Base-by-base conservation (phyloP, 2,888 invertebrate species). In the Sminthurinus aureus region DNA sequence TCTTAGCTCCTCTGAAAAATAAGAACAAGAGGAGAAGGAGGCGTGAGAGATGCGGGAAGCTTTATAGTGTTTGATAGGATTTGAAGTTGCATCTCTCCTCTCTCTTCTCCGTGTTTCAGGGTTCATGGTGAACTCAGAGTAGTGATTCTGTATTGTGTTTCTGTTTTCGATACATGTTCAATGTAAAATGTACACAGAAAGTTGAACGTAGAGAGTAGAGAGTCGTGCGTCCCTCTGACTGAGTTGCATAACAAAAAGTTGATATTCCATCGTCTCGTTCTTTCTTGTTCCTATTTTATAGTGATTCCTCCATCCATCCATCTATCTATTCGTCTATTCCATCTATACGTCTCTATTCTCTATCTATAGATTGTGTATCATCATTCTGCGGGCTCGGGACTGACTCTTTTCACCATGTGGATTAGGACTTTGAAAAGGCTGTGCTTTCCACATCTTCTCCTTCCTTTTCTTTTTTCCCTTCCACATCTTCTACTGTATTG, bases 361-460 rank as follows among this genome's bases (percentile, higher is more conserved):
- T 15, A 67, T 79, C 22, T 79, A 79, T 66, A 38, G 38, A 75
- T 38, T 38, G 38, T 38, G 50, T 79, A 79, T 79, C 50, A 79
- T 79, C 67, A 79, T 79, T 79, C 79, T 79, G 24, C 66, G 64
- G 79, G 79, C 38, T 79, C 38, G 38, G 38, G 38, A 38, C 38
- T 38, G 38, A 38, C 38, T 79, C 79, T 79, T 79, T 79, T 79
- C 79, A 79, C 67, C 79, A 79, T 79, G 67, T 79, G 79, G 79
- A 79, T 79, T 79, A 79, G 79, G 79, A 79, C 79, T 78, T 78
- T 79, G 79, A 79, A 79, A 79, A 79, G 79, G 69, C 79, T 79
- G 67, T 69, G 50, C 79, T 66, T 24, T 64, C 58, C 58, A 58
- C 78, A 26, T n/a, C 69, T 38, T 50, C 74, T 50, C 12, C 6